phyloP scores from a whole-genome alignment of 2,888 invertebrate species.

The Scaptodrosophila latifasciaeformis region DNA sequence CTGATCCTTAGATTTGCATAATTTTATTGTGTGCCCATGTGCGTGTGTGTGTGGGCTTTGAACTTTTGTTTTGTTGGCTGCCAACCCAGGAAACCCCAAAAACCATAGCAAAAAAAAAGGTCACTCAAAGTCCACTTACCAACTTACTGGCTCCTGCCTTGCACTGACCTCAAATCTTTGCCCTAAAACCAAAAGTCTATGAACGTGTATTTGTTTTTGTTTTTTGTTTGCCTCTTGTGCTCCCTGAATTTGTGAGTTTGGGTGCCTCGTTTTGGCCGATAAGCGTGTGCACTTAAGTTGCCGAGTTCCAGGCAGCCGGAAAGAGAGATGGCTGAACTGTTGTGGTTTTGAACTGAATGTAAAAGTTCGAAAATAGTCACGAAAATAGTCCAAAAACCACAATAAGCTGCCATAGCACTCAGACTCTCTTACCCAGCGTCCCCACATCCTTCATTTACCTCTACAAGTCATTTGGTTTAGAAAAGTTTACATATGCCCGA shows the following conservation, averaged over 20 bases:
- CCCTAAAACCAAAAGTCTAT: slow-evolving; percentile 58
- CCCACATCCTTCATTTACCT: no score
- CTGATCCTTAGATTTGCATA: slow-evolving; percentile 59
- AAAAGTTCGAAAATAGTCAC: slow-evolving; percentile 59
- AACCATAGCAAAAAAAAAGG: slow-evolving; percentile 41
- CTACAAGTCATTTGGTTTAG: no score
- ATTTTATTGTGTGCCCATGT: slow-evolving; percentile 62
- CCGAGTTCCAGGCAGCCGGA: slow-evolving; percentile 35
- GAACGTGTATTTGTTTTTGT: background rate
- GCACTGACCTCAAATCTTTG: slow-evolving; percentile 45
- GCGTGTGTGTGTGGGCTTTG: slow-evolving; percentile 13
- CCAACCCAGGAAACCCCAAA: slow-evolving; percentile 16
- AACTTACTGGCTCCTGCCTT: slow-evolving; percentile 41
- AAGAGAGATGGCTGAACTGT: slow-evolving; percentile 7
- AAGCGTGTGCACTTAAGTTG: slow-evolving; percentile 66
- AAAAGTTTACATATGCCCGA: background rate
- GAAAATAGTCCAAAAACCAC: slow-evolving; percentile 39
- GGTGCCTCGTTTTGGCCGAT: slow-evolving; percentile 49
- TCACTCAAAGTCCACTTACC: slow-evolving; percentile 65
- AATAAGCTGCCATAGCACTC: slow-evolving; percentile 49
- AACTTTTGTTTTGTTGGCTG: slow-evolving; percentile 36
- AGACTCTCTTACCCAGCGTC: background rate
- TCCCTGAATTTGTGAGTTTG: slow-evolving; percentile 18
- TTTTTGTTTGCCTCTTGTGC: slow-evolving; percentile 11
- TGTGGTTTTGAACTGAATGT: slow-evolving; percentile 22